Conservation (phyloP, 2,888 invertebrate species). For the Cheilosia pagana region DNA sequence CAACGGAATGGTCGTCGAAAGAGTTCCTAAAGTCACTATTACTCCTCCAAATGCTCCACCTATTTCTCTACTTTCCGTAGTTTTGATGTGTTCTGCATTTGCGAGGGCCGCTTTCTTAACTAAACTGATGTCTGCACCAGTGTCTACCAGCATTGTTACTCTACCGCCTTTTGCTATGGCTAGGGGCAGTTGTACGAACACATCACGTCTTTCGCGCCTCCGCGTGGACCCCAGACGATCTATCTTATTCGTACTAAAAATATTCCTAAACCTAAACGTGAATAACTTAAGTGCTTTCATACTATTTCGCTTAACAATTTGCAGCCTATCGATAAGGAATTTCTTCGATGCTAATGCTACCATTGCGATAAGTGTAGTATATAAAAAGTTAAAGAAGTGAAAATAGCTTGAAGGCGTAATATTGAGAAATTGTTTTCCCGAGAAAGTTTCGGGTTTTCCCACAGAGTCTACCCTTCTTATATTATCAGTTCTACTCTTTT, state of each 20-base stretch:
- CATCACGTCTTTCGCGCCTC: no score
- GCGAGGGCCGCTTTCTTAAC: not conserved
- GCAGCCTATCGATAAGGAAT: no score
- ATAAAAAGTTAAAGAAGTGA: not conserved
- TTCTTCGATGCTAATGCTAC: no score
- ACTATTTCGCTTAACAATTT: no score
- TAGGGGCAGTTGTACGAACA: not conserved
- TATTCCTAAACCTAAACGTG: no score
- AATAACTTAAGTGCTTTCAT: no score
- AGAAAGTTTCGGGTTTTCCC: no score
- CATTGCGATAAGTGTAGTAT: not conserved
- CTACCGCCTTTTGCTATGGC: not conserved
- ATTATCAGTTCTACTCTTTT: not conserved
- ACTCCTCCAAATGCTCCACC: slow-evolving; percentile 5
- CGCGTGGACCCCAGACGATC: no score
- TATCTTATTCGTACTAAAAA: no score
- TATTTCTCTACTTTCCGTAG: not conserved
- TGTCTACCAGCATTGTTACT: not conserved
- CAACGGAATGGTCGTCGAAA: not conserved
- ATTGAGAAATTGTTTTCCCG: not conserved
- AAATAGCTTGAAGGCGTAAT: not conserved
- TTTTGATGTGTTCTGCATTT: not conserved
- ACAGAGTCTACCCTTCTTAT: not conserved
- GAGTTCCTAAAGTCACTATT: not conserved
- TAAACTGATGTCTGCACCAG: slow-evolving; percentile 1